Conservation (phyloP, 2,888 invertebrate genomes). For the Drosophila barbarae region DNA sequence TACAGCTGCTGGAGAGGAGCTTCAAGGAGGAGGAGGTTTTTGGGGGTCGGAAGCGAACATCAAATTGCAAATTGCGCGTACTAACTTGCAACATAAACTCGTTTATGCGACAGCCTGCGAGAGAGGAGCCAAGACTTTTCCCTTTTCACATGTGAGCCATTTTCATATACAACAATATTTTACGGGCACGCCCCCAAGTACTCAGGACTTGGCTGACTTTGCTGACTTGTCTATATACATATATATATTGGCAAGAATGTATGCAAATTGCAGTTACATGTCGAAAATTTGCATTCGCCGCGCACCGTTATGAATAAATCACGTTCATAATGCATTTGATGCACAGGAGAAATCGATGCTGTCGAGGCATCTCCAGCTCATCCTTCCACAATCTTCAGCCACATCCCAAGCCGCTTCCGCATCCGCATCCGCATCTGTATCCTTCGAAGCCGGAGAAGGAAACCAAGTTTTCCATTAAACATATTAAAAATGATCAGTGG, state of each 20-base stretch:
- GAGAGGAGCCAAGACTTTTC: conserved; percentile 4
- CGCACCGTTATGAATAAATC: conserved; percentile 63
- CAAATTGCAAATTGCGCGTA: conserved; percentile 57
- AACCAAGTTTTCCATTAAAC: conserved; percentile 45
- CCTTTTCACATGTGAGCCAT: conserved; percentile 16
- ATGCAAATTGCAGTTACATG: conserved; percentile 62
- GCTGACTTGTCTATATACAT: conserved; percentile 3
- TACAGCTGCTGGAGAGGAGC: conserved; percentile 6
- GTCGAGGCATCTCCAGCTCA: conserved; percentile 28
- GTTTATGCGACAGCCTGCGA: conserved; percentile 47
- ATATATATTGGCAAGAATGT: conserved; percentile 38
- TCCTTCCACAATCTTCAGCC: conserved; percentile 1
- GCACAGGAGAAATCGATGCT: conserved; percentile 57
- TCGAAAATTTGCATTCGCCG: conserved; percentile 61
- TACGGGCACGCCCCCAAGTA: conserved; percentile 37
- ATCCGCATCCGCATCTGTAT: conserved; percentile 17
- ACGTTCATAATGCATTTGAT: conserved; percentile 51
- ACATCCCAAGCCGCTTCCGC: conserved; percentile 22
- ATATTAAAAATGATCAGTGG: conserved; percentile 41
- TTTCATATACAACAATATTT: conserved; percentile 46
- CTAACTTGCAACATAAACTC: conserved; percentile 60
- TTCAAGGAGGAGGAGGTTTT: neutral
- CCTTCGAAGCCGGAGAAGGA: conserved; percentile 11
- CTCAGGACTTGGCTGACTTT: conserved; percentile 37
- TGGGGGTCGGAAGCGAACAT: conserved; percentile 37